phyloP scores from a whole-genome alignment of 2,113 vertebrate genomes.

The Accipiter cooperii region DNA sequence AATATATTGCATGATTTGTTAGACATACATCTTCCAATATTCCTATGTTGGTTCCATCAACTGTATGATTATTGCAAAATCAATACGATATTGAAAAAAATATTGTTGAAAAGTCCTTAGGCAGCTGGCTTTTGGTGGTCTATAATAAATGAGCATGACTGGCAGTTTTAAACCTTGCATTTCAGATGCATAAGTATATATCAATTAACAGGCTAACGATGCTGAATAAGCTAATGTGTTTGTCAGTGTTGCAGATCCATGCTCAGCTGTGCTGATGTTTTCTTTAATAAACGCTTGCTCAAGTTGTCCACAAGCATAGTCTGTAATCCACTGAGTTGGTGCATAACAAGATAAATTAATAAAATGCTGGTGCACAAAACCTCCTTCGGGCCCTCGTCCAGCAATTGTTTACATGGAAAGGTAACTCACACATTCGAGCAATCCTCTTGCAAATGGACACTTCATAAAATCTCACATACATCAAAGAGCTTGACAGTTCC shows the following conservation, averaged over 20 bases:
- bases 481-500: background rate
- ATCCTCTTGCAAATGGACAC: background rate
- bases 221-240: background rate
- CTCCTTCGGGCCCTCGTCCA: background rate
- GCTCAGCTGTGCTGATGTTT: background rate
- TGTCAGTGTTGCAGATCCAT: background rate
- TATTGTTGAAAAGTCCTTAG: background rate
- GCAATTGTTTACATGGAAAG: background rate
- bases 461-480: background rate
- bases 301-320: background rate
- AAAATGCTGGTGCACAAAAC: background rate
- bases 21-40: background rate
- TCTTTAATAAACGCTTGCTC: background rate
- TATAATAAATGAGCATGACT: background rate
- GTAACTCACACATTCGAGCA: background rate
- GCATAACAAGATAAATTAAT: background rate
- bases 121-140: background rate
- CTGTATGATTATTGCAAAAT: constrained; percentile 10
- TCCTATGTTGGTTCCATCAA: background rate
- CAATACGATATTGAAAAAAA: background rate
- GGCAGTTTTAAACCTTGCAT: background rate
- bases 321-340: background rate
- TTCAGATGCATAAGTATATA: background rate
- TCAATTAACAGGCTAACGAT: background rate
- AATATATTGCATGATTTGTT: background rate